phyloP scores from a whole-genome alignment of 2,797 vertebrate genomes.

The Gymnoscopelus microlampas region DNA sequence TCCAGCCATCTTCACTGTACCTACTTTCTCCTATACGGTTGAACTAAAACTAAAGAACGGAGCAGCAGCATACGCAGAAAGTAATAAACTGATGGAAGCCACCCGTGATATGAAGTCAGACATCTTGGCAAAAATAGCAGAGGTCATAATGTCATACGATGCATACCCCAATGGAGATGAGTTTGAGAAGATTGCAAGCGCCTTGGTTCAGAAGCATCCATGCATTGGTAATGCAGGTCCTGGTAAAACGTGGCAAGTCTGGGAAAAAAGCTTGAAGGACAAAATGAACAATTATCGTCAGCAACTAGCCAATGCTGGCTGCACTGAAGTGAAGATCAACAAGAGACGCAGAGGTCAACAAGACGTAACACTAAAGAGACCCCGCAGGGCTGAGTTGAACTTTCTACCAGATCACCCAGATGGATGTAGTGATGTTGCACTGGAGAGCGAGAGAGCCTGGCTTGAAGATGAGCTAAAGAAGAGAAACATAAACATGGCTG shows the following conservation, averaged over 20 bases:
- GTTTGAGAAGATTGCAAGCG: constrained; percentile 18
- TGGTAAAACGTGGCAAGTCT: constrained; percentile 20
- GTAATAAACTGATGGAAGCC: constrained; percentile 15
- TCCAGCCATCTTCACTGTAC: constrained; percentile 20
- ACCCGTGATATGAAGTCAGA: constrained; percentile 30
- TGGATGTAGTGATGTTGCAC: no score
- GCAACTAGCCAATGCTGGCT: constrained; percentile 26
- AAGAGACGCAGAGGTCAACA: background rate
- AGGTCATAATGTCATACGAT: constrained; percentile 15
- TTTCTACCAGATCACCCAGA: constrained; percentile 1
- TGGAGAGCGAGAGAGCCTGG: no score
- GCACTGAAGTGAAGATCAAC: constrained; percentile 27
- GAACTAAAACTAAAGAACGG: background rate
- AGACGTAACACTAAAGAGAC: constrained; percentile 11
- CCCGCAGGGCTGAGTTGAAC: constrained; percentile 24
- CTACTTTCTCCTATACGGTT: constrained; percentile 10
- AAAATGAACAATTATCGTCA: constrained; percentile 1
- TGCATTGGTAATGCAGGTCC: constrained; percentile 13
- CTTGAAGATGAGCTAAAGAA: no score
- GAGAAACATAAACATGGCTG: no score
- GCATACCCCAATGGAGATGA: constrained; percentile 25
- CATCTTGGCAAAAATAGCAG: constrained; percentile 16
- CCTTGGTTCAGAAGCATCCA: constrained; percentile 18
- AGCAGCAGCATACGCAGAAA: constrained; percentile 15
- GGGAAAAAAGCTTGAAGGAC: constrained; percentile 3